Conservation (phyloP, 2,888 invertebrate genomes). For the Oscheius sp. region DNA sequence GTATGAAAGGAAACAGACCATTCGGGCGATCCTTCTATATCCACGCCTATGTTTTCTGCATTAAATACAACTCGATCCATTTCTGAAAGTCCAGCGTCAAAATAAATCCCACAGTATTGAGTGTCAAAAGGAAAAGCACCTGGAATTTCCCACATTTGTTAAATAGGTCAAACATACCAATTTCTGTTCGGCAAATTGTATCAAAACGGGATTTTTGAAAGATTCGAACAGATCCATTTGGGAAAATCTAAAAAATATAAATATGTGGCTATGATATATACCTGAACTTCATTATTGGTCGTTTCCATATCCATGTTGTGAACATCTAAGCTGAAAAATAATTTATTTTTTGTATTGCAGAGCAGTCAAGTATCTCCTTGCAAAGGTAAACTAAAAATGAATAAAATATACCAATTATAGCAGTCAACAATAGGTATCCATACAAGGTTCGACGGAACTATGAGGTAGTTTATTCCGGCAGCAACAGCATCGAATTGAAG, state of each 20-base stretch:
- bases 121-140: not conserved
- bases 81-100: not conserved
- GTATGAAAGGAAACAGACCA: not conserved
- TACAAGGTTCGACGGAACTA: not conserved
- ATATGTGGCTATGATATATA: not conserved
- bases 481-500: not conserved
- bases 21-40: not conserved
- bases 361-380: not conserved
- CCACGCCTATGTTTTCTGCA: not conserved
- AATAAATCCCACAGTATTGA: not conserved
- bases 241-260: not conserved
- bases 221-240: not conserved
- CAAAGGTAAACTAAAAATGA: not conserved
- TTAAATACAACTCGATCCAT: not conserved
- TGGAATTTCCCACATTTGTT: not conserved
- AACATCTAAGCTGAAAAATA: not conserved
- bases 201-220: not conserved
- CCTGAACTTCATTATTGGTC: not conserved
- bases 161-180: not conserved
- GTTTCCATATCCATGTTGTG: not conserved
- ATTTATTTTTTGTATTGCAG: not conserved
- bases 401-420: not conserved
- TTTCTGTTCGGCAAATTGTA: not conserved
- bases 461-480: not conserved
- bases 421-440: not conserved